These are phyloP conservation scores for Sanderia malayensis DNA, from an alignment of 30 jellyfish, hydroid and myxozoan species.

Conservation along the genomic window DNA sequence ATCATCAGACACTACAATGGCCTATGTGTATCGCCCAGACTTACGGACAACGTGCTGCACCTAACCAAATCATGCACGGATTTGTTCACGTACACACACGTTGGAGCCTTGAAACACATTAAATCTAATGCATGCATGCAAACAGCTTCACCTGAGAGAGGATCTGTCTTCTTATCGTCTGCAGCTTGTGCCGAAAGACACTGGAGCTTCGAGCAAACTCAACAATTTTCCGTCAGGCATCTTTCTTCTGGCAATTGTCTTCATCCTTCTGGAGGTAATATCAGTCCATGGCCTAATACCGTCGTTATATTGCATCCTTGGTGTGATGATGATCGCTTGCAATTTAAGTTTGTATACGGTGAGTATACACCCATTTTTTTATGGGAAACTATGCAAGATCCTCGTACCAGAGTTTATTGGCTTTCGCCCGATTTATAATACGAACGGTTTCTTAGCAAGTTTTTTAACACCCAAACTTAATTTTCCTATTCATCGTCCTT, in stretches of 20 bases:
- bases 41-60: slow-evolving; percentile 13
- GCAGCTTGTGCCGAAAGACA: background rate
- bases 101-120: slow-evolving; percentile 21
- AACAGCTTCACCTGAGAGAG: slow-evolving; percentile 16
- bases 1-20: slow-evolving; percentile 33
- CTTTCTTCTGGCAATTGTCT: slow-evolving; percentile 49
- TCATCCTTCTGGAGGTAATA: too few relatives aligned
- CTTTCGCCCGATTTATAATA: too few relatives aligned
- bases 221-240: slow-evolving; percentile 31
- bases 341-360: too few relatives aligned
- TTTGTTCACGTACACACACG: slow-evolving; percentile 22
- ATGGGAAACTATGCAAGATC: too few relatives aligned
- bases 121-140: slow-evolving; percentile 34
- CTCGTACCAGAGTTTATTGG: too few relatives aligned
- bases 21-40: slow-evolving; percentile 27
- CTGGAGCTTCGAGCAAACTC: slow-evolving; percentile 35
- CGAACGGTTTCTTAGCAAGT: too few relatives aligned
- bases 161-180: background rate
- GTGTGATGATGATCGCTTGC: too few relatives aligned
- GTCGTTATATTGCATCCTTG: too few relatives aligned
- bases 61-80: slow-evolving; percentile 29
- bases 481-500: too few relatives aligned
- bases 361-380: too few relatives aligned
- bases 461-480: too few relatives aligned
- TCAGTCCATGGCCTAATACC: too few relatives aligned